Base-by-base conservation (phyloP, 1,140 invertebrate genomes). In the Aphelenchoides avenae region DNA sequence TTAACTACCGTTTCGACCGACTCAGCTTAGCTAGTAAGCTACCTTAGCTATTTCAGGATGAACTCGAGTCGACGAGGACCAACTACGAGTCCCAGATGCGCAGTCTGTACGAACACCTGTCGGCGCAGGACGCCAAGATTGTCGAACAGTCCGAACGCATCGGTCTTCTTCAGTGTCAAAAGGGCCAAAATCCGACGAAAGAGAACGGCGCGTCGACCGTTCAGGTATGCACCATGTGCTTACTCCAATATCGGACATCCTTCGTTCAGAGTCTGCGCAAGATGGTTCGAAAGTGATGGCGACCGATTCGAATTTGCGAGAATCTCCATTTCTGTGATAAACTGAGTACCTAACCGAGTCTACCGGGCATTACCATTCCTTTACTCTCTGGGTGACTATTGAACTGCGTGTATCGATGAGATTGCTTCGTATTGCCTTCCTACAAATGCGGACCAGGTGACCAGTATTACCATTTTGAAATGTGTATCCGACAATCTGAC, bases 71-170 rank as follows among this genome's bases (percentile, higher is more conserved):
- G 6, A 65, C 63, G 11, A 54, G 52, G 15, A 11, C 22, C 22
- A 70, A 57, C 30, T 65, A 70, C 34, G 63, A 71, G 27, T 22
- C 34, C 3, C 66, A 70, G 54, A 51, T 65, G 52, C 48, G 68
- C 11, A 36, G 52, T 31, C 41, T 65, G 11, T 64, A 65, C 29
- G 63, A 65, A 11, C 58, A 65, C 34, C 46, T 65, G 66, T 41
- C 60, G 7, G 64, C 57, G 26, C 65, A 64, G 20, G 60, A 65
- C 24, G 42, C 37, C 1, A 51, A 69, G 40, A 70, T 64, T 15
- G 39, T 26, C 30, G 37, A 26, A 18, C 61, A 60, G 15, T 47
- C 2, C 30, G 61, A 65, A 6, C n/a, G 13, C 39, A 41, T 26
- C 39, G 26, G 26, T 7, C 39, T 3, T 41, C 39, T n/a, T 26